Base-by-base conservation (phyloP, 2,888 invertebrate species). In the Heteromyza rotundicornis region DNA sequence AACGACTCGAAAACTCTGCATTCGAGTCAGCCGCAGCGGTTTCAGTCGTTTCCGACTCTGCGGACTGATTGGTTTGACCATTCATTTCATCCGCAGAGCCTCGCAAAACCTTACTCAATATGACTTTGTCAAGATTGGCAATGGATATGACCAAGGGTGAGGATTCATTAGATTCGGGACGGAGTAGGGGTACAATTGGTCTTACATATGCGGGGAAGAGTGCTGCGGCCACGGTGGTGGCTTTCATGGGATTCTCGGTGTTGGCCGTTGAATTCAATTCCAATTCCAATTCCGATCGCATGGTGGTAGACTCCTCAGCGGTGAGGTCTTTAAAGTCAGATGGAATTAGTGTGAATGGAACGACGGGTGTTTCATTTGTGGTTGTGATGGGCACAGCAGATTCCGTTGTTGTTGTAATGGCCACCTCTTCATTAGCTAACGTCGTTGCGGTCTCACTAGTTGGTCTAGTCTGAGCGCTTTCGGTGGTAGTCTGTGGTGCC, bases 101-200 rank as follows among this genome's bases (percentile, higher is more conserved):
- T 59, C 73, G 71, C 55, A 70, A 68, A 60, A 80, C 79, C 81
- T 83, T 83, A 71, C 82, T 82, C 63, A 84, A 70, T 64, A 82
- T 80, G 64, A 83, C 82, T 74, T 81, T 79, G 69, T 84, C 84
- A 68, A 84, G 74, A 71, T 82, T 84, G 60, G 82, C 80, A 69
- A 84, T 80, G 63, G 83, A 82, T 70, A 84, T 84, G 68, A 84
- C 82, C 73, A 84, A 72, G 65, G 82, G 82, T 68, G 81, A 78
- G 71, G 82, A 81, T 72, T 83, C 83, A 73, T 83, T 83, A 63
- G 80, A 83, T 74, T 83, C 80, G 65, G 83, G 82, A 64, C 81
- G 75, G 58, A 82, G 68, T 57, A 82, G 73, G 68, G 82, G 80
- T 70, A 80, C 78, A 70, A 79, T 77, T 49, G 82, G 80, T 72